Evolutionary conservation across 2,888 invertebrate species (phyloP), one percentile per base, ranked within the genome.

Genomic region (Sinopyrophorus schimmeli): DNA sequence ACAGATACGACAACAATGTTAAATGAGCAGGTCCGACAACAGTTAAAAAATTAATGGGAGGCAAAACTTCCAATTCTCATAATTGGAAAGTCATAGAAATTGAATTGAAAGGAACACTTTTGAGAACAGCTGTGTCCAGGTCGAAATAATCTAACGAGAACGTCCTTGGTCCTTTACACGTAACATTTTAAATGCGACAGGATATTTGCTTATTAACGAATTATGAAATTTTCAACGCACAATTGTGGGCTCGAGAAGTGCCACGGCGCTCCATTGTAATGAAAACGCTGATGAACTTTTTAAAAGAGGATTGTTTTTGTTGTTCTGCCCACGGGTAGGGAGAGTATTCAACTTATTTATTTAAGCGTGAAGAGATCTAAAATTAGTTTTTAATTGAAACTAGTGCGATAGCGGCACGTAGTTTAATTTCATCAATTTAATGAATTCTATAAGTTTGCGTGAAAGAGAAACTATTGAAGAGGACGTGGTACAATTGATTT

Each of bases 191-290:
- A 50, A 49, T 53, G 57, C 53, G 55, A 54, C 67, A 68, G 71
- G 71, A 71, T 71, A 64, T 65, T 61, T 60, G 70, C 66, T 69
- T 68, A 31, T 70, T 69, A 70, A 63, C 54, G 64, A 64, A 68
- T 71, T 69, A 71, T 67, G 68, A 67, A 70, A 70, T 71, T 71
- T 68, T 70, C 68, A 69, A 70, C 68, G 70, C 68, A 69, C 68
- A 64, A 64, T 67, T 66, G 58, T 54, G 50, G 55, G 51, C 41
- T 48, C 7, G 28, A 30, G 28, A 23, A 40, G 41, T 40, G 46
- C 39, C 39, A 31, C 23, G 10, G 26, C 44, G 41, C 35, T 51
- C 37, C 46, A 38, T 42, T 53, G 50, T 55, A 57, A 59, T 57
- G 55, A 57, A n/a, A n/a, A 59, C 50, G 40, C 39, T 55, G 59